phyloP scores from a whole-genome alignment of 2,888 invertebrate genomes.

The Hecatera dysodea region DNA sequence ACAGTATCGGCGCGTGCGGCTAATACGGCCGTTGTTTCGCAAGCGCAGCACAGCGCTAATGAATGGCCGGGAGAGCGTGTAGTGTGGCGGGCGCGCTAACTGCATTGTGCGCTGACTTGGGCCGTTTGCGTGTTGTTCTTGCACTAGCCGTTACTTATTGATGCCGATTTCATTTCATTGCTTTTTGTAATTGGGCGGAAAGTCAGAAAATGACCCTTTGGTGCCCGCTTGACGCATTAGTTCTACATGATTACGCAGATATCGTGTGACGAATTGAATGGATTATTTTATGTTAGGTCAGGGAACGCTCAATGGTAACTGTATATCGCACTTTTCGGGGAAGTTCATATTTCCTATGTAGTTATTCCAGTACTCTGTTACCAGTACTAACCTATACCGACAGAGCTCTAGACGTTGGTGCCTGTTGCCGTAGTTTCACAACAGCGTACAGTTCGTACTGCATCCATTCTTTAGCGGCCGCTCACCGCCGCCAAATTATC shows the following conservation, averaged over 20 bases:
- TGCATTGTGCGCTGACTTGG: slow-evolving; percentile 37
- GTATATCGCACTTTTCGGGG: not conserved
- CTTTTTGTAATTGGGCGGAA: slow-evolving; percentile 21
- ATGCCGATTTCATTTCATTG: slow-evolving; percentile 11
- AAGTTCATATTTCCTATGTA: not conserved
- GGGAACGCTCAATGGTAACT: not conserved
- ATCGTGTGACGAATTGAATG: not conserved
- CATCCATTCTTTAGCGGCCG: slow-evolving; percentile 46
- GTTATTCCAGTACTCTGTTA: not conserved
- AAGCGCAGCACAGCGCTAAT: slow-evolving; percentile 31
- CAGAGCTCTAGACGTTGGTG: not conserved
- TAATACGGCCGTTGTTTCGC: slow-evolving; percentile 16
- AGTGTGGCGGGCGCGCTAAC: slow-evolving; percentile 15
- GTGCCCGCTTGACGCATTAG: not conserved
- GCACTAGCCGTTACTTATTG: slow-evolving; percentile 28
- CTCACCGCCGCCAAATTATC: slow-evolving; percentile 56
- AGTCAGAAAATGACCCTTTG: slow-evolving; percentile 13
- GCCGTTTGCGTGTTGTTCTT: slow-evolving; percentile 29
- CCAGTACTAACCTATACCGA: not conserved
- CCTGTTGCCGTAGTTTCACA: slow-evolving; percentile 20
- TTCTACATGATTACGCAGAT: slow-evolving; percentile 3
- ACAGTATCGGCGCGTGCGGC: slow-evolving; percentile 27
- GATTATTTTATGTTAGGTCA: not conserved
- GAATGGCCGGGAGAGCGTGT: slow-evolving; percentile 19
- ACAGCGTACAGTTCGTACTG: slow-evolving; percentile 20